A percentile compares a stretch with the other conserved stretches of the same genome.
These are phyloP conservation scores for Triplophysa bombifrons DNA, from an alignment of 2,797 vertebrate genomes.

Conservation along the genomic window DNA sequence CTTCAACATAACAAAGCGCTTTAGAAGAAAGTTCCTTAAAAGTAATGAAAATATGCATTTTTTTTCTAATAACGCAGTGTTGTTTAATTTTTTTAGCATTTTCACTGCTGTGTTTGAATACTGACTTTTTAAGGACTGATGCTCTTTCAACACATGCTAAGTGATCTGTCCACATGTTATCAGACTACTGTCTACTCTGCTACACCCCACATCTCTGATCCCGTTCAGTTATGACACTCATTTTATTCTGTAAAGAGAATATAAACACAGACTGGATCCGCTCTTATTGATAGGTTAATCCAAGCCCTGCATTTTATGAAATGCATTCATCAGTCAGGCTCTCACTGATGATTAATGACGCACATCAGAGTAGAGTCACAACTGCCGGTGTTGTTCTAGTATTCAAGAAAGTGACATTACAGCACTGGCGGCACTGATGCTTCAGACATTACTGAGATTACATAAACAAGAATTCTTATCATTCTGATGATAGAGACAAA, in stretches of 20 bases:
- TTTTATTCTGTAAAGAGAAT: constrained; percentile 23
- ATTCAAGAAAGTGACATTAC: constrained; percentile 18
- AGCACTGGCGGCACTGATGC: neutral
- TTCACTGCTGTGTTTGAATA: too few species aligned
- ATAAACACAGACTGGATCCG: constrained; percentile 51
- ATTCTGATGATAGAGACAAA: too few species aligned
- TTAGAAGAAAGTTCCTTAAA: too few species aligned
- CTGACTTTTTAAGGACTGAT: neutral
- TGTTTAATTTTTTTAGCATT: too few species aligned
- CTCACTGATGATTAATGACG: neutral
- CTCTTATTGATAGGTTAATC: constrained; percentile 74
- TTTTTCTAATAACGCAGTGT: too few species aligned
- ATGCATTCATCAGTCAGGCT: constrained; percentile 26
- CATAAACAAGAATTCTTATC: neutral
- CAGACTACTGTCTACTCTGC: neutral
- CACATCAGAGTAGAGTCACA: neutral
- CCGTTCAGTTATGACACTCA: neutral
- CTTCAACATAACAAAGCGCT: too few species aligned
- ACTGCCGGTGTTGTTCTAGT: neutral
- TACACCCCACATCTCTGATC: neutral
- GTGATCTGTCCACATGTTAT: constrained; percentile 18
- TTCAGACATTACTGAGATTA: constrained; percentile 15
- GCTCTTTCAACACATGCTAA: neutral
- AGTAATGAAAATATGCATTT: too few species aligned
- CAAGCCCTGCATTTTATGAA: constrained; percentile 61